Evolutionary conservation across 2,888 invertebrate genomes (phyloP).

Genomic region (Microctonus hyperodae): DNA sequence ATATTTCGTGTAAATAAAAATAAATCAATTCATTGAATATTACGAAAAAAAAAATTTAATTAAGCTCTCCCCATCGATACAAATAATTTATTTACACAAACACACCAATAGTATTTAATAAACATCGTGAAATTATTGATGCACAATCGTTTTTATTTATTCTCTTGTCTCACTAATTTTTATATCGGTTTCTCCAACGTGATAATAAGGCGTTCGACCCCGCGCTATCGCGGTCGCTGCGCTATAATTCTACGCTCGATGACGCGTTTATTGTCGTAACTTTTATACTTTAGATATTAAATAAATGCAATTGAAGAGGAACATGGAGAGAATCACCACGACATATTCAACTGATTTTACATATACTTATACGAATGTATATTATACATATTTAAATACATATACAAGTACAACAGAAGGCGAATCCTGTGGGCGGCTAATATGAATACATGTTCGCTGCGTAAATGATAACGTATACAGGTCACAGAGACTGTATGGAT

Average conservation of each 20-base stretch:
- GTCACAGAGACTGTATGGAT: conserved; percentile 25
- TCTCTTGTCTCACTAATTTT: conserved; percentile 8
- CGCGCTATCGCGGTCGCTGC: conserved; percentile 46
- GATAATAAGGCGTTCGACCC: conserved; percentile 56
- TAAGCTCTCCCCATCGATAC: too few relatives aligned
- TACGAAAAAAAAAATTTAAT: too few relatives aligned
- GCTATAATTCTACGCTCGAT: conserved; percentile 50
- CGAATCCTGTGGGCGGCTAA: conserved; percentile 15
- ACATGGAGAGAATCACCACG: conserved; percentile 20
- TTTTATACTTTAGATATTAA: conserved; percentile 42
- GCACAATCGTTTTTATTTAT: conserved; percentile 8
- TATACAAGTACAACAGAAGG: too few relatives aligned
- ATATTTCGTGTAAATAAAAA: too few relatives aligned
- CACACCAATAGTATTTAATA: neutral
- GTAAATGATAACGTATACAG: conserved; percentile 31
- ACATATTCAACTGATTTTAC: neutral
- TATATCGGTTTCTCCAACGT: neutral
- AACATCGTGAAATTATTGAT: neutral
- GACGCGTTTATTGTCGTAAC: conserved; percentile 46
- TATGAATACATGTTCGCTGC: conserved; percentile 12
- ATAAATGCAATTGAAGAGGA: conserved; percentile 42
- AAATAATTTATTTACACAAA: too few relatives aligned
- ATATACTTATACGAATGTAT: neutral
- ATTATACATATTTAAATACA: too few relatives aligned
- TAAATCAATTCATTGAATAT: too few relatives aligned